Percentiles rank a stretch among this genome's conserved stretches.
Evolutionary conservation across 1,140 invertebrate genomes (phyloP).

Genomic region (Brachionus manjavacas): DNA sequence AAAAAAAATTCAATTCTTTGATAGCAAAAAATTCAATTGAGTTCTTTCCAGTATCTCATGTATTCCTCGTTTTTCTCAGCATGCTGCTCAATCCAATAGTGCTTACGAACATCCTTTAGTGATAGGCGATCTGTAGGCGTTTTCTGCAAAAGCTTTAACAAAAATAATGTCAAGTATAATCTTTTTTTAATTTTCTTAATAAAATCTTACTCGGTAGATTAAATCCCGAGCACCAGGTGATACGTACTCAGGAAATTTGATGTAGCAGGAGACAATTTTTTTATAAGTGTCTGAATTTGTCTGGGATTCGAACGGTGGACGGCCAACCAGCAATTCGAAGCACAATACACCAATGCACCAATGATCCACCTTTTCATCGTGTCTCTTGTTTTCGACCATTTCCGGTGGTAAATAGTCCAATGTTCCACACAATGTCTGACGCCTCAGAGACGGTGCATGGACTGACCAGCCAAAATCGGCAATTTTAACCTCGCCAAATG

Average conservation of each 20-base stretch:
- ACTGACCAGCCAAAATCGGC: conserved; percentile 75
- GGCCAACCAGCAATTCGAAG: conserved; percentile 97
- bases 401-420: conserved; percentile 90
- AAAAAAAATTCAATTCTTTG: background rate
- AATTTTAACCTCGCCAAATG: conserved; percentile 81
- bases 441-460: conserved; percentile 57
- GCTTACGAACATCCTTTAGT: conserved; percentile 37
- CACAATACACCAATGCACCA: conserved; percentile 88
- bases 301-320: conserved; percentile 70
- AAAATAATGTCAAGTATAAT: background rate
- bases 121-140: background rate
- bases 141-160: conserved; percentile 21
- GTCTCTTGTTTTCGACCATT: conserved; percentile 81
- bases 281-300: background rate
- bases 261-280: conserved; percentile 31
- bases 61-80: conserved; percentile 41
- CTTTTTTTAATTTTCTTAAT: background rate
- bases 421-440: conserved; percentile 87
- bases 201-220: background rate
- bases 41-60: conserved; percentile 38
- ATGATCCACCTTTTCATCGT: conserved; percentile 65
- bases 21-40: background rate
- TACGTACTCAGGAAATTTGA: conserved; percentile 39
- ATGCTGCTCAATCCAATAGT: conserved; percentile 31
- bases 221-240: conserved; percentile 3